Evolutionary conservation across 1,140 invertebrate genomes (phyloP), one percentile per base, ranked within the genome.

Genomic region (Ephestia elutella): DNA sequence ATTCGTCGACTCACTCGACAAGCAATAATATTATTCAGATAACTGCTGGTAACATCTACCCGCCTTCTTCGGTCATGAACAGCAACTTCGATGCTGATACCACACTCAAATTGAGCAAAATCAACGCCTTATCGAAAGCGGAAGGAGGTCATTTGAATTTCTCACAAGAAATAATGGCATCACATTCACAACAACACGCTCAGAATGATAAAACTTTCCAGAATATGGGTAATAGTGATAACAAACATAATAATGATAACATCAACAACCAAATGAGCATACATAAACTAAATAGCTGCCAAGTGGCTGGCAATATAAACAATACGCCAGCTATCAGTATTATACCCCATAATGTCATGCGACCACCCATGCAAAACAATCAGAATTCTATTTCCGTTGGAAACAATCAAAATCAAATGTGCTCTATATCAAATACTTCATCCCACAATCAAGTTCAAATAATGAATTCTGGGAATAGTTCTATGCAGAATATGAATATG

Each of bases 21-120:
- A 69, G 81, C 7, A 88, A 86, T 60, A 87, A 88, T 68, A 73
- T 87, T 17, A 88, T 88, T 50, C 86, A 88, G 75, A 88, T 88
- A 60, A 81, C 80, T 54, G 75, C 84, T 59, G 86, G 86, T 54
- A 88, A 87, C 59, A 87, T 88, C 54, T 87, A 87, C 57, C 73
- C 82, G 4, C 82, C 84, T n/a, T 74, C 79, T 11, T 80, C 83
- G n/a, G 71, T 63, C 10, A 75, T 86, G 70, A 82, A 70, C 30
- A 86, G 70, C 54, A 82, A 80, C 56, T 87, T 87, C 66, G 82
- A 88, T 71, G 71, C 82, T 38, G 86, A 88, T 59, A 88, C 84
- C 11, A 77, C 82, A n/a, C 57, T 88, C 21, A 87, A 88, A 65
- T 60, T 88, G 21, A 88, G 82, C 60, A 88, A 88, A 63, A 87